Conservation (phyloP, 2,888 invertebrate species). For the Linnaemya vulpina region DNA sequence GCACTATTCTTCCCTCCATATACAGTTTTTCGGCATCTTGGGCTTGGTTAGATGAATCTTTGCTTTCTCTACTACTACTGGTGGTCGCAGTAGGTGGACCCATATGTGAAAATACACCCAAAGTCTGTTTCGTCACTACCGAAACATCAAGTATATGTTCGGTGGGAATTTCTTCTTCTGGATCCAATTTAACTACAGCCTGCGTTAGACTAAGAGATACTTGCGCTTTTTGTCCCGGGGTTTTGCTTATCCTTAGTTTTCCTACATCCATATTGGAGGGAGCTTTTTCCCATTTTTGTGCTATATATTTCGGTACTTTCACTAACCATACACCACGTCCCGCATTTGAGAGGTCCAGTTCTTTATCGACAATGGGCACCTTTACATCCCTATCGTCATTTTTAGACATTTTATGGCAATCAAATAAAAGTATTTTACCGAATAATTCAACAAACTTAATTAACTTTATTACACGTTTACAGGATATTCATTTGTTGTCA, state of each 20-base stretch:
- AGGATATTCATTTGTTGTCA: slow-evolving; percentile 32
- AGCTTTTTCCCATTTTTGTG: slow-evolving; percentile 96
- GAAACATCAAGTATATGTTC: slow-evolving; percentile 96
- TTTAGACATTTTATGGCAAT: slow-evolving; percentile 79
- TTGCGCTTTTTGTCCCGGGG: slow-evolving; percentile 91
- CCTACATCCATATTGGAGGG: slow-evolving; percentile 97
- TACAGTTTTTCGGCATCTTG: slow-evolving; percentile 92
- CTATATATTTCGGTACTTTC: slow-evolving; percentile 97
- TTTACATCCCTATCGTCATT: slow-evolving; percentile 80
- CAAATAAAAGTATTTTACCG: not conserved
- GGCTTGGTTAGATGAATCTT: slow-evolving; percentile 78
- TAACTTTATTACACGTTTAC: slow-evolving; percentile 42
- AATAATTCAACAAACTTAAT: not conserved
- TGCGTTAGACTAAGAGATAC: slow-evolving; percentile 93
- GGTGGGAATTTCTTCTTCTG: slow-evolving; percentile 93
- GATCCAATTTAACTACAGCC: slow-evolving; percentile 90
- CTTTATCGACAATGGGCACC: slow-evolving; percentile 88
- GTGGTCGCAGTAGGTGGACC: slow-evolving; percentile 82
- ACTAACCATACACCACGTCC: slow-evolving; percentile 98
- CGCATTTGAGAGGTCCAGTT: slow-evolving; percentile 94
- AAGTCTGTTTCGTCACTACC: slow-evolving; percentile 93
- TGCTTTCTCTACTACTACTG: slow-evolving; percentile 47
- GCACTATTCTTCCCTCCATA: slow-evolving; percentile 98
- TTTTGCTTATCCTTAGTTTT: slow-evolving; percentile 93
- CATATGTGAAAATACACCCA: slow-evolving; percentile 95